Evolutionary conservation across 1,140 invertebrate genomes (phyloP).

Genomic region (Solen grandis): DNA sequence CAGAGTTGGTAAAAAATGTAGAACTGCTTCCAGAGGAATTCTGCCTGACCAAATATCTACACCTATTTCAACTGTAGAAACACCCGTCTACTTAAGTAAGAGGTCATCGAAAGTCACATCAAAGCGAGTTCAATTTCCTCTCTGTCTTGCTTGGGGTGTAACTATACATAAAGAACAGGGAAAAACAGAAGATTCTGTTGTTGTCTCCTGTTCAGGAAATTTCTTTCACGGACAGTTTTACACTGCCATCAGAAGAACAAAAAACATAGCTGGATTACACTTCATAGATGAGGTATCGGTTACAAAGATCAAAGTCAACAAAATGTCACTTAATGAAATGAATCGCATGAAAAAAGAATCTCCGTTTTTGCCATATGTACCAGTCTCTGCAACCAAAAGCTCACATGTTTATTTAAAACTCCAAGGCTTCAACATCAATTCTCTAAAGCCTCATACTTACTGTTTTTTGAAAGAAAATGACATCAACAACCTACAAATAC

Average conservation of each 20-base stretch:
- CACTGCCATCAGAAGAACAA: slow-evolving; percentile 30
- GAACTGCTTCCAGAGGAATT: slow-evolving; percentile 7
- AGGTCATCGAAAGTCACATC: slow-evolving; percentile 23
- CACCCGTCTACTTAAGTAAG: slow-evolving; percentile 19
- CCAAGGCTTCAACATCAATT: neutral
- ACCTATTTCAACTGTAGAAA: slow-evolving; percentile 21
- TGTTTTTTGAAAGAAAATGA: neutral
- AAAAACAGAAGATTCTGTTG: slow-evolving; percentile 35
- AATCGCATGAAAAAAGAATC: neutral
- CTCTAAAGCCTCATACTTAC: neutral
- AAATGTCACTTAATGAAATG: neutral
- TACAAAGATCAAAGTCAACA: slow-evolving; percentile 3
- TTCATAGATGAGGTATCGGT: slow-evolving; percentile 9
- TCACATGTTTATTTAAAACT: slow-evolving; percentile 11
- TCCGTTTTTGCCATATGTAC: neutral
- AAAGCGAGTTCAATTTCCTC: slow-evolving; percentile 22
- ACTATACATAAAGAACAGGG: neutral
- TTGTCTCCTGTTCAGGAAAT: slow-evolving; percentile 26
- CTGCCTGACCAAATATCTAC: slow-evolving; percentile 19
- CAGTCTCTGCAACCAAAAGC: neutral
- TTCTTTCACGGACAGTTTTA: slow-evolving; percentile 26
- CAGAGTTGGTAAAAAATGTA: slow-evolving; percentile 18
- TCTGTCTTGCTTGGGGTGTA: slow-evolving; percentile 22
- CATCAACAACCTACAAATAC: neutral
- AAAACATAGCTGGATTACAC: slow-evolving; percentile 26